Evolutionary conservation across 2,113 vertebrate genomes (phyloP).

Genomic region (Oryzias celebensis): DNA sequence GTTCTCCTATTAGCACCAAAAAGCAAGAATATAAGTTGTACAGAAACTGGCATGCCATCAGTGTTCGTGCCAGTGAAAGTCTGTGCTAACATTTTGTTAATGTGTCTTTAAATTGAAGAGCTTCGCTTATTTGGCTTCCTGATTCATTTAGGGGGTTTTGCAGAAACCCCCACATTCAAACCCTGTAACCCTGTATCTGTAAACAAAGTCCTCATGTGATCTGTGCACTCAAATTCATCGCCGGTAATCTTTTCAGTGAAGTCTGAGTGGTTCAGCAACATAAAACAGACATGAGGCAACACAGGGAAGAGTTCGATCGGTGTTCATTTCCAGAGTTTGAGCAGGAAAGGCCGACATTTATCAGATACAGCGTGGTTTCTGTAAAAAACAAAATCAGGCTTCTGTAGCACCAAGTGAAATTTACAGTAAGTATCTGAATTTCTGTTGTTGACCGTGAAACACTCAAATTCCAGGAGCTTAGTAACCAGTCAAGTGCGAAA

Average conservation of each 20-base stretch:
- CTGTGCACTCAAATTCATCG: slow-evolving; percentile 44
- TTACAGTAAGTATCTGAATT: slow-evolving; percentile 63
- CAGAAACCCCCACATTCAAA: slow-evolving; percentile 35
- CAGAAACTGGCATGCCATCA: slow-evolving; percentile 41
- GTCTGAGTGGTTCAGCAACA: slow-evolving; percentile 55
- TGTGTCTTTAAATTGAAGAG: slow-evolving; percentile 29
- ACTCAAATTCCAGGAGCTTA: slow-evolving; percentile 44
- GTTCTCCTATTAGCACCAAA: slow-evolving; percentile 73
- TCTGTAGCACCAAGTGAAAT: slow-evolving; percentile 72
- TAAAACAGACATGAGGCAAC: slow-evolving; percentile 28
- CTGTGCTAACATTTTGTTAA: slow-evolving; percentile 37
- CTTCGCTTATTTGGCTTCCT: slow-evolving; percentile 36
- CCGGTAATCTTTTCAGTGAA: slow-evolving; percentile 33
- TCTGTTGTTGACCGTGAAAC: slow-evolving; percentile 53
- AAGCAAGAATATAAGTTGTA: slow-evolving; percentile 38
- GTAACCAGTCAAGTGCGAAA: slow-evolving; percentile 49
- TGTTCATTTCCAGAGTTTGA: slow-evolving; percentile 38
- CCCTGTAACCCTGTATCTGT: slow-evolving; percentile 54
- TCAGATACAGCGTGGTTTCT: slow-evolving; percentile 43
- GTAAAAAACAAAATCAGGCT: slow-evolving; percentile 27
- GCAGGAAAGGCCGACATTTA: slow-evolving; percentile 19
- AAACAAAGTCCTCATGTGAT: slow-evolving; percentile 53
- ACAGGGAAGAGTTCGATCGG: slow-evolving; percentile 13
- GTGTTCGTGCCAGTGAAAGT: slow-evolving; percentile 42
- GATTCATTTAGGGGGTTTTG: slow-evolving; percentile 34